Evolutionary conservation across 2,113 vertebrate genomes (phyloP).

Genomic region (Crotalus helleri): DNA sequence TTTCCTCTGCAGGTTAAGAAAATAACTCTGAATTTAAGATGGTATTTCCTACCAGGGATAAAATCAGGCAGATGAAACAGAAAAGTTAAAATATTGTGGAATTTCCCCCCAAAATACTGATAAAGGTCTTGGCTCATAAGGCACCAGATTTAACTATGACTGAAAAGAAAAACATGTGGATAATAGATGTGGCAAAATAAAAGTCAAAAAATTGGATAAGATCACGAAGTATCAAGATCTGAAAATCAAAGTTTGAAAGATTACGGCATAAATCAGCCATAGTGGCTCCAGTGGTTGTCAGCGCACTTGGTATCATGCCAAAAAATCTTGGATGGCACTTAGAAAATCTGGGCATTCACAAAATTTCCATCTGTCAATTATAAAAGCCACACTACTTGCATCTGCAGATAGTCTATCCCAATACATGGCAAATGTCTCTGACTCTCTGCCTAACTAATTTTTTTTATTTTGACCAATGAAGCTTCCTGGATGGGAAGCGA

Average conservation of each 20-base stretch:
- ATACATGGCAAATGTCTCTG: background rate
- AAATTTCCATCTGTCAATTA: background rate
- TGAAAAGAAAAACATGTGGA: background rate
- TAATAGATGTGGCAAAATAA: background rate
- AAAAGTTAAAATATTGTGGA: background rate
- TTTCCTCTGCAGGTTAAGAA: background rate
- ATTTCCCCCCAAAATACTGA: background rate
- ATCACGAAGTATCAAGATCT: background rate
- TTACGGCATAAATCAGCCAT: background rate
- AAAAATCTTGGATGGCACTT: background rate
- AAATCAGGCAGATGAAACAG: background rate
- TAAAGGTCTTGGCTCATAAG: background rate
- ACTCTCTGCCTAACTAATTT: background rate
- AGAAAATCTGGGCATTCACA: background rate
- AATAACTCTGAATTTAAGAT: background rate
- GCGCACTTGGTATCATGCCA: background rate
- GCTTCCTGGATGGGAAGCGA: background rate
- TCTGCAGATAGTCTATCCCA: background rate
- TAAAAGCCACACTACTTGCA: background rate
- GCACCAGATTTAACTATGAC: background rate
- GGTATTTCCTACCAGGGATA: background rate
- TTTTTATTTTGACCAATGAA: background rate
- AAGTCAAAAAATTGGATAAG: background rate
- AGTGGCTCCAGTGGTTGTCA: background rate
- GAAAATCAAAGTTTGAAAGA: background rate